Percentiles rank a stretch among this genome's conserved stretches.
Evolutionary conservation across 2,797 vertebrate species (phyloP).

Genomic region (Enteromius trimaculatus): DNA sequence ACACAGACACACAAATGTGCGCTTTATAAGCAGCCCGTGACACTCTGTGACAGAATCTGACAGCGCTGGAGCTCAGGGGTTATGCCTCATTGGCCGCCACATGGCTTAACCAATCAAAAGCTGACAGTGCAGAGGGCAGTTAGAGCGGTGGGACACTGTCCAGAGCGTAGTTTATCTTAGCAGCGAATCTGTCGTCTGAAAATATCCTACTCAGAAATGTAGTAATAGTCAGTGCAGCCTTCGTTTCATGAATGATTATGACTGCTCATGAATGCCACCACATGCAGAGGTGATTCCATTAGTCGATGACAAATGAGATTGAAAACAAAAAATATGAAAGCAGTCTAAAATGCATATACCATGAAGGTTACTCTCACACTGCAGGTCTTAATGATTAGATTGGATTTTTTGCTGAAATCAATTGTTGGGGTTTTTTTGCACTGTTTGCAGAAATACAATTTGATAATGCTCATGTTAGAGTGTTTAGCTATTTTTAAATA

Average conservation of each 20-base stretch:
- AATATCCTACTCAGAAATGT: neutral
- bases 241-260: neutral
- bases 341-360: no score
- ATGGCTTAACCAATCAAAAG: constrained; percentile 36
- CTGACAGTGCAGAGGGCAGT: constrained; percentile 24
- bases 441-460: no score
- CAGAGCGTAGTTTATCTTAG: constrained; percentile 6
- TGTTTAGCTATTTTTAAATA: no score
- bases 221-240: neutral
- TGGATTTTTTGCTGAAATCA: no score
- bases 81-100: constrained; percentile 36
- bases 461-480: no score
- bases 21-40: constrained; percentile 29
- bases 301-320: neutral
- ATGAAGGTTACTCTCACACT: no score
- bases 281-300: neutral
- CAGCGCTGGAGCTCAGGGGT: constrained; percentile 26
- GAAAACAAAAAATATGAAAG: neutral
- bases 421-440: no score
- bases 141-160: neutral
- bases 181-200: constrained; percentile 6
- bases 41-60: constrained; percentile 19
- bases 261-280: neutral
- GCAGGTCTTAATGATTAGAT: no score
- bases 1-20: constrained; percentile 37